Evolutionary conservation across 2,888 invertebrate species (phyloP).

Genomic region (Tetragonisca angustula): DNA sequence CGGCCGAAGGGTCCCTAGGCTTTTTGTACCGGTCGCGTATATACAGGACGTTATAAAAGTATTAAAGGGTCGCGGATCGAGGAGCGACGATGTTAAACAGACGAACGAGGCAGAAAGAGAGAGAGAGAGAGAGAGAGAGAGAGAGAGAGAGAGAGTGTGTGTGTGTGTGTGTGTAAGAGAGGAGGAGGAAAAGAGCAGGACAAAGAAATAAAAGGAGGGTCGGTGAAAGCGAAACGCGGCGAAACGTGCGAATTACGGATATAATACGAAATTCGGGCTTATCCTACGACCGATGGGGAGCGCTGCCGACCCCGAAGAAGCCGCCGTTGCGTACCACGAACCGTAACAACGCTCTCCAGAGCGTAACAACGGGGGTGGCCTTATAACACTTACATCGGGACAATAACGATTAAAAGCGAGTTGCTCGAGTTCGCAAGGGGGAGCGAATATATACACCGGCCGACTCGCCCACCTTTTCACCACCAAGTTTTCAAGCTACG

Average conservation of each 20-base stretch:
- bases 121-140: constrained; percentile 1
- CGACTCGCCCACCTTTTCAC: not conserved
- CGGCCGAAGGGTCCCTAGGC: constrained; percentile 12
- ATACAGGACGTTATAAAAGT: constrained; percentile 58
- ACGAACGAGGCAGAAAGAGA: constrained; percentile 8
- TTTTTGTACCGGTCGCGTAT: constrained; percentile 39
- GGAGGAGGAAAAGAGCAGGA: constrained; percentile 1
- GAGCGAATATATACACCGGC: constrained; percentile 19
- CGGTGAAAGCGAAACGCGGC: constrained; percentile 61
- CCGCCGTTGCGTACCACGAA: constrained; percentile 56
- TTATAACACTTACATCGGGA: constrained; percentile 73
- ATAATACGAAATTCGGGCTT: constrained; percentile 72
- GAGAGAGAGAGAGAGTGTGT: constrained; percentile 17
- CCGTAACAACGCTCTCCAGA: constrained; percentile 64
- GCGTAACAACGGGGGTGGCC: constrained; percentile 66
- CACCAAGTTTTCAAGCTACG: not conserved
- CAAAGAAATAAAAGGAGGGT: constrained; percentile 58
- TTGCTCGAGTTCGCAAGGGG: constrained; percentile 35
- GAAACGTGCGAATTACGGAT: constrained; percentile 71
- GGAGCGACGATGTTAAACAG: constrained; percentile 14
- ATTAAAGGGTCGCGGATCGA: constrained; percentile 52
- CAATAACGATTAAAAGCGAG: constrained; percentile 77
- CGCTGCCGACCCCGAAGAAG: constrained; percentile 45
- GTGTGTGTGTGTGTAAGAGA: too few species aligned
- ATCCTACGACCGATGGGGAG: constrained; percentile 59